Conservation (phyloP, 2,113 vertebrate genomes). For the Cacatua alba region DNA sequence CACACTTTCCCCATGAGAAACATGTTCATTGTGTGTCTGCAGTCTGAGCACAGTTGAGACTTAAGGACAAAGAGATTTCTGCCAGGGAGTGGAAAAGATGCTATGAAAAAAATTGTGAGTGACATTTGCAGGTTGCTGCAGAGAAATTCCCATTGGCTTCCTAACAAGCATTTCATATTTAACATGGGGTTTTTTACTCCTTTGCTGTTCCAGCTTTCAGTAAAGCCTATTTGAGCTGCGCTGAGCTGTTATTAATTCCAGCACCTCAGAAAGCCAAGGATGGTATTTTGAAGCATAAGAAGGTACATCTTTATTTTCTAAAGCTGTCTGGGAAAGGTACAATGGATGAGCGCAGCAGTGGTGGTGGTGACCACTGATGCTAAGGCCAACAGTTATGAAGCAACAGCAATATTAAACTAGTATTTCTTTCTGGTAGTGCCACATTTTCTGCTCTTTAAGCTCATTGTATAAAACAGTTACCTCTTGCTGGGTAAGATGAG, state of each 20-base stretch:
- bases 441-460: not conserved
- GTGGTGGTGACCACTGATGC: not conserved
- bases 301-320: not conserved
- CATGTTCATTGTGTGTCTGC: rapidly evolving
- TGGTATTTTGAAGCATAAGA: not conserved
- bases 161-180: constrained; percentile 4
- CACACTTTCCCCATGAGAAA: not conserved
- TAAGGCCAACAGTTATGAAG: not conserved
- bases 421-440: not conserved
- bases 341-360: not conserved
- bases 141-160: not conserved
- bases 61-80: not conserved
- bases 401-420: not conserved
- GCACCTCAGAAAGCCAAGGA: not conserved
- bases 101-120: not conserved
- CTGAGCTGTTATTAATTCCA: not conserved
- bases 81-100: not conserved
- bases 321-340: not conserved
- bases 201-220: not conserved
- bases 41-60: not conserved
- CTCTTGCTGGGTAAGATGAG: not conserved
- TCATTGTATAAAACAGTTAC: not conserved
- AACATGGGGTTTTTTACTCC: not conserved
- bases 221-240: not conserved
- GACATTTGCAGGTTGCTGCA: not conserved